A percentile compares a stretch with the other conserved stretches of the same genome.
These are phyloP conservation scores for Antechinus flavipes DNA, from an alignment of 2,113 vertebrate species.

Conservation along the genomic window DNA sequence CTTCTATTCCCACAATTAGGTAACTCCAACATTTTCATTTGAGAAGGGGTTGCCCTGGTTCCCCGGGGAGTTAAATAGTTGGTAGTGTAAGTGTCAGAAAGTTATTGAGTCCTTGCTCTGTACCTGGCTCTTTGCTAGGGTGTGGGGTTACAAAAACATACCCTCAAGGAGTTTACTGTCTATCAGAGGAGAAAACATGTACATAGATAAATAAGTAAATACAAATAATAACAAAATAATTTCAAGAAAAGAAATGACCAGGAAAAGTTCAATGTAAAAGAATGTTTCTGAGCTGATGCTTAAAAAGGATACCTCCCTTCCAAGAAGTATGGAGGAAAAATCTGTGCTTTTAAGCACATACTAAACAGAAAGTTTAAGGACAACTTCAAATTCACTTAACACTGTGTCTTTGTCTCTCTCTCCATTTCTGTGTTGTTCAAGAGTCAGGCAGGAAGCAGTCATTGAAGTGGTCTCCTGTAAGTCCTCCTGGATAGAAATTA, in stretches of 20 bases:
- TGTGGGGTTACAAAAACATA: not conserved
- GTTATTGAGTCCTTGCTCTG: not conserved
- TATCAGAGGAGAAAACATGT: not conserved
- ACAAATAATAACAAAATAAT: not conserved
- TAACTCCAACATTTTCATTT: not conserved
- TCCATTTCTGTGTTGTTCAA: not conserved
- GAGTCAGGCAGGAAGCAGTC: not conserved
- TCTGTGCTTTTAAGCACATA: constrained; percentile 55
- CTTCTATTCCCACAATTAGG: not conserved
- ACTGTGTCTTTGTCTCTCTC: not conserved
- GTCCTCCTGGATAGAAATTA: constrained; percentile 33
- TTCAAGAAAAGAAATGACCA: not conserved
- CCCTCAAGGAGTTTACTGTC: not conserved
- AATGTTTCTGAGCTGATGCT: not conserved
- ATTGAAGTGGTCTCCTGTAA: constrained; percentile 18
- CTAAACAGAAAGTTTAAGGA: constrained; percentile 42
- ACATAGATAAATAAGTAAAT: not conserved
- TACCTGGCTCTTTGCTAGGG: not conserved
- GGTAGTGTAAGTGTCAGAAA: not conserved
- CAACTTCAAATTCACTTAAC: not conserved
- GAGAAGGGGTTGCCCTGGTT: not conserved
- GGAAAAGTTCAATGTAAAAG: not conserved
- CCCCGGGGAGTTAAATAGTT: not conserved
- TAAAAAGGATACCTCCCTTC: not conserved
- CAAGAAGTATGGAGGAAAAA: not conserved